These are phyloP conservation scores for Drosophila borborema DNA, from an alignment of 2,888 invertebrate species.

Conservation along the genomic window DNA sequence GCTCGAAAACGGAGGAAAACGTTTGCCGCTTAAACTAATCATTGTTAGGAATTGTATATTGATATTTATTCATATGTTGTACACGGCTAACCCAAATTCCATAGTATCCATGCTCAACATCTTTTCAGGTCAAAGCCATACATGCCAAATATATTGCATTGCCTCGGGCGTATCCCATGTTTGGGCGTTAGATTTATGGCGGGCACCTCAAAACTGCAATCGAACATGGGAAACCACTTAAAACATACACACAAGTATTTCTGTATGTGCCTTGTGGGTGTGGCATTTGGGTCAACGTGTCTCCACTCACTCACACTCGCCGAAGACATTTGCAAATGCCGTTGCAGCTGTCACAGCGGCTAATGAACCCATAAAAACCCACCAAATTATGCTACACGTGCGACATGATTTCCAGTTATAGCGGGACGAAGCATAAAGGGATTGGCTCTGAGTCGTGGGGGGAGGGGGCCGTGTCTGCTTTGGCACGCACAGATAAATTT, in stretches of 20 bases:
- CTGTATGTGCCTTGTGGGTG: constrained; percentile 37
- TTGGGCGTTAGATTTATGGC: constrained; percentile 66
- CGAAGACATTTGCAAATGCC: constrained; percentile 27
- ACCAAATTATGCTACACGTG: constrained; percentile 75
- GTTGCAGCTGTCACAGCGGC: constrained; percentile 64
- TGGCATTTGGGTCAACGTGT: constrained; percentile 61
- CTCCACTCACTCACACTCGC: neutral
- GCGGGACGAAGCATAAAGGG: neutral
- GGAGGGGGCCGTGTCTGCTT: neutral
- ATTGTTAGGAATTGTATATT: neutral
- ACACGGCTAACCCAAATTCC: constrained; percentile 46
- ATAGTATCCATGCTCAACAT: constrained; percentile 1
- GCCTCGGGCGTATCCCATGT: constrained; percentile 38
- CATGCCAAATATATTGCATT: constrained; percentile 45
- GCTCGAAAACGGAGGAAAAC: constrained; percentile 9
- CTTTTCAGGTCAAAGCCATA: constrained; percentile 44
- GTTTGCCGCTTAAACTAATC: constrained; percentile 33
- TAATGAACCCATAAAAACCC: constrained; percentile 75
- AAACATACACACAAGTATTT: constrained; percentile 22
- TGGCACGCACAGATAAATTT: constrained; percentile 71
- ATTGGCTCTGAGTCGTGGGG: neutral
- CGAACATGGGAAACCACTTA: constrained; percentile 79
- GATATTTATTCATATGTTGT: constrained; percentile 23
- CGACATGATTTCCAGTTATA: constrained; percentile 55
- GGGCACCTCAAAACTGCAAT: constrained; percentile 67